phyloP scores from a whole-genome alignment of 2,797 vertebrate species.

The Sebastes taczanowskii region DNA sequence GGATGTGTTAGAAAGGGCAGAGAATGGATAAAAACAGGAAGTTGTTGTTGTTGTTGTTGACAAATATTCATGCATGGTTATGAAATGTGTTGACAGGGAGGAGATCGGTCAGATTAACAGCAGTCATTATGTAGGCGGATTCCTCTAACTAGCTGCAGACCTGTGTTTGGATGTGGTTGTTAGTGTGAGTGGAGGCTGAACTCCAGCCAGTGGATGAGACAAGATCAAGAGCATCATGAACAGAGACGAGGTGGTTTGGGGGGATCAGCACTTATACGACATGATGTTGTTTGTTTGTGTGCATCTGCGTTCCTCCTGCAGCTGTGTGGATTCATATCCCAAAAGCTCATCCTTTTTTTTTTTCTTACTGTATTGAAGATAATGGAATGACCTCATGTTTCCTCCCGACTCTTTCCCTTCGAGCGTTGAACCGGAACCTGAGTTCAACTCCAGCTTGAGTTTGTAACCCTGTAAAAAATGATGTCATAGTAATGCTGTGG shows the following conservation, averaged over 20 bases:
- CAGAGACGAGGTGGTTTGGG: not conserved
- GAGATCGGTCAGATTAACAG: slow-evolving; percentile 34
- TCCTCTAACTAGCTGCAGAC: slow-evolving; percentile 21
- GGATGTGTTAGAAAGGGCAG: not conserved
- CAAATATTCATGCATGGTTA: slow-evolving; percentile 12
- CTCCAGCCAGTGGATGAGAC: slow-evolving; percentile 4
- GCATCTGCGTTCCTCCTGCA: not conserved
- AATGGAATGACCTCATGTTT: not conserved
- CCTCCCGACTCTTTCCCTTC: not conserved
- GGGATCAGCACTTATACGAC: not conserved
- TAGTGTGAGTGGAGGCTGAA: slow-evolving; percentile 5
- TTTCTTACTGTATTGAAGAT: not conserved
- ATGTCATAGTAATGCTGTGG: not conserved
- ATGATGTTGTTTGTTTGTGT: not conserved
- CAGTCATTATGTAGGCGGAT: slow-evolving; percentile 13
- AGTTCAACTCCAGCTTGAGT: not conserved
- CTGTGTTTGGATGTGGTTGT: slow-evolving; percentile 11
- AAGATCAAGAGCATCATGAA: slow-evolving; percentile 6
- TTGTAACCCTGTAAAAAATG: not conserved
- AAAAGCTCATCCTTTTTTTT: not conserved
- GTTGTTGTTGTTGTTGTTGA: slow-evolving; percentile 5
- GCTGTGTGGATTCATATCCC: not conserved
- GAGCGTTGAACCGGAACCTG: not conserved
- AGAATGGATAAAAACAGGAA: not conserved
- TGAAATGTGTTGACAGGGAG: slow-evolving; percentile 22